A percentile compares a stretch with the other conserved stretches of the same genome.
These are phyloP conservation scores for Sarcophaga carnaria DNA, from an alignment of 2,888 invertebrate species.

Conservation along the genomic window DNA sequence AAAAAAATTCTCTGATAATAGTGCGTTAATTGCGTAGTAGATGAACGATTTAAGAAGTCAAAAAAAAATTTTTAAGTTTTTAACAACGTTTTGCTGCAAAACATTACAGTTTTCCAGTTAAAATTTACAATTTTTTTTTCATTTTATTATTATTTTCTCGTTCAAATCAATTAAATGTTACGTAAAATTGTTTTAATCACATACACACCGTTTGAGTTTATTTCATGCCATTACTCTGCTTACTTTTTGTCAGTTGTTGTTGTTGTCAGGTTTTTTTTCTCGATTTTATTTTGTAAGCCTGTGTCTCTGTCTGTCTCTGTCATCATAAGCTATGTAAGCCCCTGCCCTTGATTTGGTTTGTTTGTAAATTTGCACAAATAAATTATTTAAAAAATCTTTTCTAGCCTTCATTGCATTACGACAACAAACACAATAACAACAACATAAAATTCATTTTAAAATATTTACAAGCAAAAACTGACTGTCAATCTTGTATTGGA, in stretches of 20 bases:
- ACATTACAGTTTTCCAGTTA: slow-evolving; percentile 6
- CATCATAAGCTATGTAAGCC: slow-evolving; percentile 19
- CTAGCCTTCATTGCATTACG: not conserved
- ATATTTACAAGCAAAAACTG: slow-evolving; percentile 34
- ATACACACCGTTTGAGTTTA: slow-evolving; percentile 8
- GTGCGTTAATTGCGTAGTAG: slow-evolving; percentile 63
- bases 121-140: slow-evolving; percentile 15
- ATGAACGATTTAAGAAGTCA: slow-evolving; percentile 48
- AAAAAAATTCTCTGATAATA: slow-evolving; percentile 11
- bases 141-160: not conserved
- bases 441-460: slow-evolving; percentile 15
- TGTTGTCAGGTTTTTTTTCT: slow-evolving; percentile 37
- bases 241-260: not conserved
- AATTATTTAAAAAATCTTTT: not conserved
- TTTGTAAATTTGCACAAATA: slow-evolving; percentile 40
- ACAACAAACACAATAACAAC: not conserved
- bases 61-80: slow-evolving; percentile 4
- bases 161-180: slow-evolving; percentile 25
- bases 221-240: not conserved
- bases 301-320: slow-evolving; percentile 14
- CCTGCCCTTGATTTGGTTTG: slow-evolving; percentile 53
- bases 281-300: slow-evolving; percentile 36
- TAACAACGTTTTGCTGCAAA: not conserved
- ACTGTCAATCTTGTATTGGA: slow-evolving; percentile 23
- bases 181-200: slow-evolving; percentile 21